These are phyloP conservation scores for Eudemis profundana DNA, from an alignment of 2,888 invertebrate species.

Conservation along the genomic window DNA sequence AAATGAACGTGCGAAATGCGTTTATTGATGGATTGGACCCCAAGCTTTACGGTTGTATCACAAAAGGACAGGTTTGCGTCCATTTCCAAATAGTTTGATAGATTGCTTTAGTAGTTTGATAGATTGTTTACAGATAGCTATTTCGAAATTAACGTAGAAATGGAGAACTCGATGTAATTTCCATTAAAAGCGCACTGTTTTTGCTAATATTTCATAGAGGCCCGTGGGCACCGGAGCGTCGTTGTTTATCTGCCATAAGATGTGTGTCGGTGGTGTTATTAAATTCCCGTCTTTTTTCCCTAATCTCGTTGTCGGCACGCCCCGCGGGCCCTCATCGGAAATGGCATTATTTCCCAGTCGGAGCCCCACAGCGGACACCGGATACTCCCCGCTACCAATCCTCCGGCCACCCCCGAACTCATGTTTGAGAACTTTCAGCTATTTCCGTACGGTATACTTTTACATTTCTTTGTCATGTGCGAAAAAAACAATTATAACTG, in stretches of 20 bases:
- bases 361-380: conserved; percentile 67
- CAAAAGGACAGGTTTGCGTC: neutral
- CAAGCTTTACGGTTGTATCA: neutral
- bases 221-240: conserved; percentile 39
- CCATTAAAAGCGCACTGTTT: conserved; percentile 8
- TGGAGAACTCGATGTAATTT: neutral
- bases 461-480: conserved; percentile 54
- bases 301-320: conserved; percentile 75
- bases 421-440: conserved; percentile 64
- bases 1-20: conserved; percentile 4
- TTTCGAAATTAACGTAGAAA: neutral
- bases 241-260: conserved; percentile 63
- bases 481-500: conserved; percentile 30
- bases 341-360: conserved; percentile 77
- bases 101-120: conserved; percentile 6
- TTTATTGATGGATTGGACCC: conserved; percentile 14
- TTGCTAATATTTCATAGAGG: neutral
- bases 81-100: conserved; percentile 10
- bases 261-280: conserved; percentile 75
- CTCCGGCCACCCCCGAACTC: conserved; percentile 58
- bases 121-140: neutral
- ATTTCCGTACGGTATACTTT: conserved; percentile 63
- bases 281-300: conserved; percentile 76
- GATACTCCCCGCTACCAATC: conserved; percentile 62
- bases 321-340: conserved; percentile 79